phyloP scores from a whole-genome alignment of 2,797 vertebrate species.

The Sebastes paucispinis region DNA sequence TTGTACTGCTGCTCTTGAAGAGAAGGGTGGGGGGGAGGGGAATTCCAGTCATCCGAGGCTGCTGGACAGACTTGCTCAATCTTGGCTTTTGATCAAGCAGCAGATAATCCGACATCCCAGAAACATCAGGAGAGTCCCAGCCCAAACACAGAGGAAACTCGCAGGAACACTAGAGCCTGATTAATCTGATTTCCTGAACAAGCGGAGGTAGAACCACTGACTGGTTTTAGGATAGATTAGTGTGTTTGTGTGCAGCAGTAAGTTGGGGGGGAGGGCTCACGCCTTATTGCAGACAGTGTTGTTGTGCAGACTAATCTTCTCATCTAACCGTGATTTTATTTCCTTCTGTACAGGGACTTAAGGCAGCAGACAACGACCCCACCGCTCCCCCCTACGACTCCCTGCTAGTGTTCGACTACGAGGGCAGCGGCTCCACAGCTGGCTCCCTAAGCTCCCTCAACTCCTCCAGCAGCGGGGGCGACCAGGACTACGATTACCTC shows the following conservation, averaged over 20 bases:
- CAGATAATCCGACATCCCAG: constrained; percentile 67
- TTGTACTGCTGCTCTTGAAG: background rate
- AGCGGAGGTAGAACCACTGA: constrained; percentile 29
- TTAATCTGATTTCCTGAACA: constrained; percentile 68
- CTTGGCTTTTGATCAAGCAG: constrained; percentile 64
- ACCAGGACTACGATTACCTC: constrained; percentile 99
- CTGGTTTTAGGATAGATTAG: constrained; percentile 58
- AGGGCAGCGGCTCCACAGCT: constrained; percentile 96
- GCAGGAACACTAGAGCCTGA: constrained; percentile 49
- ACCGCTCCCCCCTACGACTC: constrained; percentile 98
- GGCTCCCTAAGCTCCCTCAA: constrained; percentile 98
- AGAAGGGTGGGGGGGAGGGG: background rate
- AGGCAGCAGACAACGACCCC: constrained; percentile 98
- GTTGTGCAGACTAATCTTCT: constrained; percentile 51
- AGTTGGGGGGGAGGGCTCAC: background rate
- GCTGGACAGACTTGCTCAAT: constrained; percentile 43
- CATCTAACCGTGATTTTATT: constrained; percentile 49
- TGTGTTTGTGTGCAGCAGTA: constrained; percentile 34
- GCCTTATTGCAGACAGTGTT: constrained; percentile 26
- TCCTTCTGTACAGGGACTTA: constrained; percentile 87
- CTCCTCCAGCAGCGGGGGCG: constrained; percentile 96
- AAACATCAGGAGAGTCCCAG: constrained; percentile 50
- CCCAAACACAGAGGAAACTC: constrained; percentile 39
- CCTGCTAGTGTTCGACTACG: constrained; percentile 97
- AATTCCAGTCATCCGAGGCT: constrained; percentile 26